Evolutionary conservation across 2,113 vertebrate species (phyloP), one percentile per base, ranked within the genome.

Genomic region (Notechis scutatus): DNA sequence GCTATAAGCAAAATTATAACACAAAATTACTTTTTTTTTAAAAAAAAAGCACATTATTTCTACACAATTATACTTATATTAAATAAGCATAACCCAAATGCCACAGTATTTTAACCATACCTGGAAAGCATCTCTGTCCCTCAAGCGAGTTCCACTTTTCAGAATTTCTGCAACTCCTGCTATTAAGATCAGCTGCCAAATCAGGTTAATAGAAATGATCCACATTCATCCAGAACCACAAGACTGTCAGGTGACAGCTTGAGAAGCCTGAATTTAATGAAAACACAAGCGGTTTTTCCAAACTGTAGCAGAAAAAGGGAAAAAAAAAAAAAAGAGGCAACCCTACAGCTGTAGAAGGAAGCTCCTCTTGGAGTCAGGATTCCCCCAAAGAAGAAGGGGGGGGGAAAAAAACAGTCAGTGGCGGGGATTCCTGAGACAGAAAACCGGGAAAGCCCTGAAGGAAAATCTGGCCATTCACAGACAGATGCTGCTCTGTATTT

Each of bases 171-270:
- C 95, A 95, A 97, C 95, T 97, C 95, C 97, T 96, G 96, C 96
- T 95, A 98, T 95, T 96, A 98, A 94, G 95, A 94, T 96, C 96
- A 96, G 97, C 96, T 97, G 97, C 98, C 96, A 97, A 86, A 95
- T 91, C 95, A 97, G 95, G 98, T 98, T 99, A 99, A 99, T 98
- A 99, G 98, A 98, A 95, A 96, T 97, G 97, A 98, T 98, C 98
- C 98, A 98, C 97, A 98, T 98, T 98, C 98, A 98, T 98, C 98
- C 98, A 98, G 98, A 98, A 98, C 98, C 98, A 99, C 98, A 98
- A 99, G 98, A 98, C 98, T 98, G 98, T 99, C 98, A 98, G 98
- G 98, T 99, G 99, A 99, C 98, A 97, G 94, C 97, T 95, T 92
- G 95, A 97, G 96, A 97, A 96, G 93, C 95, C 96, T 96, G 97